Evolutionary conservation across 2,797 vertebrate genomes (phyloP).

Genomic region (Furcifer pardalis): DNA sequence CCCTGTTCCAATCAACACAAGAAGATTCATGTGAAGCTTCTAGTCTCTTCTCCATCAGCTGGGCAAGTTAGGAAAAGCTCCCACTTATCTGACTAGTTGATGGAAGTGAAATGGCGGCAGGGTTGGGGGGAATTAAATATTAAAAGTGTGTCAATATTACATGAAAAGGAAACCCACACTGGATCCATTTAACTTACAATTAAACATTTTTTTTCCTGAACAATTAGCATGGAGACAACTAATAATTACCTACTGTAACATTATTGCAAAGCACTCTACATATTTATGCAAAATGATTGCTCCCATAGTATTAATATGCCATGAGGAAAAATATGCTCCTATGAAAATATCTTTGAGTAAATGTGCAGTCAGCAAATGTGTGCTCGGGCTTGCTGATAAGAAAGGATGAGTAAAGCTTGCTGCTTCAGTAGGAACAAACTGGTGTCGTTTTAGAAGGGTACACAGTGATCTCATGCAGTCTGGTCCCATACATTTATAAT

Average conservation of each 20-base stretch:
- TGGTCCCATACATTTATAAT: background rate
- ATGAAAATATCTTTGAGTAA: constrained; percentile 3
- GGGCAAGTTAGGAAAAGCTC: background rate
- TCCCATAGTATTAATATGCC: constrained; percentile 45
- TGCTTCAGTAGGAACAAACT: background rate
- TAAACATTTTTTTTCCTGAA: constrained; percentile 52
- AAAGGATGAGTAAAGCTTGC: background rate
- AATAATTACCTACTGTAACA: constrained; percentile 50
- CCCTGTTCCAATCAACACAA: background rate
- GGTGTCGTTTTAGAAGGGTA: background rate
- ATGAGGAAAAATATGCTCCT: background rate
- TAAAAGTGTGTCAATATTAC: constrained; percentile 1
- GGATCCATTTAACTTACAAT: constrained; percentile 52
- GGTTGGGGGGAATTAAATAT: background rate
- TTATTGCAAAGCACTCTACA: constrained; percentile 41
- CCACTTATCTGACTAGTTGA: background rate
- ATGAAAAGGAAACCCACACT: constrained; percentile 12
- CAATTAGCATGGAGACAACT: constrained; percentile 51
- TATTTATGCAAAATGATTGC: constrained; percentile 29
- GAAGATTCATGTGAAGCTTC: background rate
- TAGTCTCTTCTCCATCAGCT: background rate
- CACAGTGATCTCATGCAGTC: background rate
- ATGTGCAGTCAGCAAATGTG: background rate
- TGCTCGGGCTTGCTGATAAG: background rate
- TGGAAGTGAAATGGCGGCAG: background rate